These are phyloP conservation scores for Sitobion miscanthi DNA, from an alignment of 1,140 invertebrate species.

Conservation along the genomic window DNA sequence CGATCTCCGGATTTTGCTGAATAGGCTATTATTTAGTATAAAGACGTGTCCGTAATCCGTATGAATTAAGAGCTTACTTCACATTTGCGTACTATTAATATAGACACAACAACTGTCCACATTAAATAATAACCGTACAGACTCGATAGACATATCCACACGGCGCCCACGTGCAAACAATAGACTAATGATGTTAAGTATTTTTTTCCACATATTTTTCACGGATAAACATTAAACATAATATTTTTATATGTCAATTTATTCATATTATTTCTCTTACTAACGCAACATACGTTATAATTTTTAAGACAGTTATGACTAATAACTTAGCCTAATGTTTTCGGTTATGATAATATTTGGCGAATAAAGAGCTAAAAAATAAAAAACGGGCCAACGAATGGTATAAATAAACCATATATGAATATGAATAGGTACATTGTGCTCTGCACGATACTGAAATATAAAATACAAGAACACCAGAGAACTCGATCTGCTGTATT, in stretches of 20 bases:
- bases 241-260: neutral
- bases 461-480: neutral
- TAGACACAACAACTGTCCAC: neutral
- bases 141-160: neutral
- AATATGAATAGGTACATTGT: neutral
- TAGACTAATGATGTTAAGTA: neutral
- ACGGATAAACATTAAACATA: neutral
- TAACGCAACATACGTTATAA: neutral
- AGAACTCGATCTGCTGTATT: neutral
- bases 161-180: neutral
- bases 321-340: neutral
- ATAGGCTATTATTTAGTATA: neutral
- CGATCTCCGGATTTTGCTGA: neutral
- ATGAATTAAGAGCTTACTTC: neutral
- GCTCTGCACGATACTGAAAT: neutral
- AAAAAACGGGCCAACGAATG: neutral
- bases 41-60: neutral
- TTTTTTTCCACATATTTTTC: neutral
- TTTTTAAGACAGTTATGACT: conserved; percentile 7
- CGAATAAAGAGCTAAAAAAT: neutral
- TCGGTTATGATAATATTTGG: neutral
- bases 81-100: neutral
- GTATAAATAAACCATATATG: neutral
- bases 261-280: neutral
- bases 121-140: neutral